Conservation (phyloP, 2,888 invertebrate genomes). For the Cremastinae sp. region DNA sequence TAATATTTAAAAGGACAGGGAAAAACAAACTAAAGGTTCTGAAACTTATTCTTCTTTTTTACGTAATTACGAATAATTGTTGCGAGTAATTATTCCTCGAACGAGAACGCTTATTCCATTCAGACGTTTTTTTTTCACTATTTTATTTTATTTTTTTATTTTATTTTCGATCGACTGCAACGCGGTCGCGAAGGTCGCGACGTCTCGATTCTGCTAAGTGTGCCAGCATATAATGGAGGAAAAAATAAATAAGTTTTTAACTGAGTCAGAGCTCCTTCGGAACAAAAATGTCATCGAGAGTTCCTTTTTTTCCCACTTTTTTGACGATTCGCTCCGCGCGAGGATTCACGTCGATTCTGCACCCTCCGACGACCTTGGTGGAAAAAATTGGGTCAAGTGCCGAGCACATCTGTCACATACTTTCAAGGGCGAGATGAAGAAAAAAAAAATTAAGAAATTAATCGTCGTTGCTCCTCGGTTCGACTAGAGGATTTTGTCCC, state of each 20-base stretch:
- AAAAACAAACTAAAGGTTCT: not conserved
- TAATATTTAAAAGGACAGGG: not conserved
- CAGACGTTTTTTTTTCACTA: no score
- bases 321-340: not conserved
- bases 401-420: not conserved
- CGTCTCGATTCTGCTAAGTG: no score
- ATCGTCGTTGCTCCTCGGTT: not conserved
- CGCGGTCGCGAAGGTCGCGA: no score
- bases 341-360: not conserved
- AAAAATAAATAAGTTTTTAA: no score
- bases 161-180: no score
- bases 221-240: no score
- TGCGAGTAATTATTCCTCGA: not conserved
- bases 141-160: no score
- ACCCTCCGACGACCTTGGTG: not conserved
- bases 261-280: no score
- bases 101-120: not conserved
- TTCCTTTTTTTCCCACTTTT: no score
- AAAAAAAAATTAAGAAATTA: constrained; percentile 24
- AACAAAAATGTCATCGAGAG: no score
- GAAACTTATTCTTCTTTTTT: no score
- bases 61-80: constrained; percentile 22
- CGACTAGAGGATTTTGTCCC: constrained; percentile 4
- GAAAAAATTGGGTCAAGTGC: constrained; percentile 25
- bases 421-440: not conserved